Conservation (phyloP, 1,140 invertebrate genomes). For the Delia radicum region DNA sequence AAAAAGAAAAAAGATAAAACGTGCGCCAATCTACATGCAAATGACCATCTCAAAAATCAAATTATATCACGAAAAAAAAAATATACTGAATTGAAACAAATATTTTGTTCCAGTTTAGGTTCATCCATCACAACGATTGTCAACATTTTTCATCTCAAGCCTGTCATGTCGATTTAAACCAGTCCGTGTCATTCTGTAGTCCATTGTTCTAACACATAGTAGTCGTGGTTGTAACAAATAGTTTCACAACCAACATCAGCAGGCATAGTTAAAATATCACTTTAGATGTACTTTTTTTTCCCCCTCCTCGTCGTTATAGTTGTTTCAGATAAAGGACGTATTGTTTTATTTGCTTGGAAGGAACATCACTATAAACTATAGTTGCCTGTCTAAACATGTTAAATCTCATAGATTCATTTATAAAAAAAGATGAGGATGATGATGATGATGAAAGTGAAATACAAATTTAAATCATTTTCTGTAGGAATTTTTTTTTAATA, state of each 20-base stretch:
- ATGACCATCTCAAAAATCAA: not conserved
- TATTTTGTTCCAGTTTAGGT: not conserved
- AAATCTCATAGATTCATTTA: not conserved
- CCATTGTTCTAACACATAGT: not conserved
- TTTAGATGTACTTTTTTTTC: not conserved
- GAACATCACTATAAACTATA: not conserved
- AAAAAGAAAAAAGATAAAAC: not conserved
- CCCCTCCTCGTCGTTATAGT: not conserved
- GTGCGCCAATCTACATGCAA: not conserved
- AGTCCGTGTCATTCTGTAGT: not conserved
- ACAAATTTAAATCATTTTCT: not conserved
- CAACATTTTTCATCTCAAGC: not conserved
- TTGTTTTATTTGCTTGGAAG: not conserved
- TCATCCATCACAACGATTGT: constrained; percentile 1
- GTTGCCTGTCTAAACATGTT: not conserved
- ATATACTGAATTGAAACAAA: not conserved
- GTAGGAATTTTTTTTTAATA: not conserved
- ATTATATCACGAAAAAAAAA: not conserved
- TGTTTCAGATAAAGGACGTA: not conserved
- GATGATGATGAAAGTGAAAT: not conserved
- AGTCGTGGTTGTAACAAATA: not conserved
- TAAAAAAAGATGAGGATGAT: not conserved
- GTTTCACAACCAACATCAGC: not conserved
- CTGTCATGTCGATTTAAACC: constrained; percentile 1
- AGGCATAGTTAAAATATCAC: not conserved